Evolutionary conservation across 2,113 vertebrate species (phyloP).

Genomic region (Martes martes): DNA sequence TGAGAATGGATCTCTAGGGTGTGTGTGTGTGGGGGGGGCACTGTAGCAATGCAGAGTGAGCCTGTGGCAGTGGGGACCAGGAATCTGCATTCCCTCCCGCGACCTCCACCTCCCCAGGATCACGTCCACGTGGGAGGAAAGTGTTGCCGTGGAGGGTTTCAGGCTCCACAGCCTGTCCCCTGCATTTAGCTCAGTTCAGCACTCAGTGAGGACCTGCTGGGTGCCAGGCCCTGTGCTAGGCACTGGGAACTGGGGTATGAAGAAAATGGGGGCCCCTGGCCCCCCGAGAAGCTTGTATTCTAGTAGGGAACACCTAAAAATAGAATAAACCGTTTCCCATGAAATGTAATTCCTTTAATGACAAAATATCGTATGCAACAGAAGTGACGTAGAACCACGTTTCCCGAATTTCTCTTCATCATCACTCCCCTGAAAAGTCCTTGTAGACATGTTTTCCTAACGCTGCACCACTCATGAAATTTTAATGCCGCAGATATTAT

Average conservation of each 20-base stretch:
- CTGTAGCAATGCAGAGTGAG: neutral
- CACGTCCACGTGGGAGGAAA: neutral
- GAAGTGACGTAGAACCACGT: neutral
- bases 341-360: neutral
- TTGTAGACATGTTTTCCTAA: neutral
- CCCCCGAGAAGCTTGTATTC: neutral
- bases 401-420: neutral
- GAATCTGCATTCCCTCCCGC: neutral
- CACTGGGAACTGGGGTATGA: neutral
- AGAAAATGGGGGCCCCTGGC: neutral
- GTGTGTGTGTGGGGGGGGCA: too few relatives aligned
- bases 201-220: neutral
- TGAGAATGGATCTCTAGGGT: neutral
- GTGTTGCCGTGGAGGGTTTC: neutral
- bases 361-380: accelerated
- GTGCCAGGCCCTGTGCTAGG: neutral
- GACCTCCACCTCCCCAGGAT: neutral
- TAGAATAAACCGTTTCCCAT: neutral
- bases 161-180: neutral
- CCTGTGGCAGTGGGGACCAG: neutral
- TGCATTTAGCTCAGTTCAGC: neutral
- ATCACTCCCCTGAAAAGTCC: neutral
- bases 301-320: neutral
- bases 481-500: neutral
- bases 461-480: neutral